Evolutionary conservation across 2,888 invertebrate genomes (phyloP).

Genomic region (Fabriciana adippe): DNA sequence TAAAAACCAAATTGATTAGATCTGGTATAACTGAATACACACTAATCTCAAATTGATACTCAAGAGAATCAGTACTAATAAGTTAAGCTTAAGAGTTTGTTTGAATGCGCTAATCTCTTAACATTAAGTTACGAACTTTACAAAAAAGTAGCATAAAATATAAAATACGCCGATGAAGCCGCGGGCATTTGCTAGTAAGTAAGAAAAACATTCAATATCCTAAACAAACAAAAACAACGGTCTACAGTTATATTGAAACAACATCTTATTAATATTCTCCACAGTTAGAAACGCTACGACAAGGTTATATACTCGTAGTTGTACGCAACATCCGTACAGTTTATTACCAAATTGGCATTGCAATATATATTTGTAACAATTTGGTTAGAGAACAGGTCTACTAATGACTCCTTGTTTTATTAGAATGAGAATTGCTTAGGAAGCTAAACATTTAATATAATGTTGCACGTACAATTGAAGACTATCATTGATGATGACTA

Average conservation of each 20-base stretch:
- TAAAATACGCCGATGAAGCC: too few relatives aligned
- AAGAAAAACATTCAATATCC: too few relatives aligned
- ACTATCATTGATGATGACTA: background rate
- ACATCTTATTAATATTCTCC: background rate
- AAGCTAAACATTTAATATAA: conserved; percentile 9
- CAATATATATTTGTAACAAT: conserved; percentile 20
- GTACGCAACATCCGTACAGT: conserved; percentile 33
- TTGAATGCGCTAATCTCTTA: too few relatives aligned
- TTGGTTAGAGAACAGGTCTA: conserved; percentile 26
- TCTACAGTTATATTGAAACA: background rate
- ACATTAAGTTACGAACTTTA: too few relatives aligned
- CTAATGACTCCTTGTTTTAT: conserved; percentile 1
- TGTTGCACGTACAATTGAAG: background rate
- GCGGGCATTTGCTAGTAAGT: too few relatives aligned
- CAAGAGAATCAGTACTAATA: too few relatives aligned
- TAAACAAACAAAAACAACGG: background rate
- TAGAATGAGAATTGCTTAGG: conserved; percentile 18
- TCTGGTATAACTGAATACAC: too few relatives aligned
- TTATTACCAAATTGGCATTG: conserved; percentile 29
- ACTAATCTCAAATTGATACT: too few relatives aligned
- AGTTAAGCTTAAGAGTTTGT: too few relatives aligned
- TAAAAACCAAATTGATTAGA: too few relatives aligned
- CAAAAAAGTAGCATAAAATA: too few relatives aligned
- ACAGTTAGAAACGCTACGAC: conserved; percentile 20
- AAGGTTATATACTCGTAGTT: conserved; percentile 30